phyloP scores from a whole-genome alignment of 2,797 vertebrate genomes.

The Paramormyrops hopkinsi region DNA sequence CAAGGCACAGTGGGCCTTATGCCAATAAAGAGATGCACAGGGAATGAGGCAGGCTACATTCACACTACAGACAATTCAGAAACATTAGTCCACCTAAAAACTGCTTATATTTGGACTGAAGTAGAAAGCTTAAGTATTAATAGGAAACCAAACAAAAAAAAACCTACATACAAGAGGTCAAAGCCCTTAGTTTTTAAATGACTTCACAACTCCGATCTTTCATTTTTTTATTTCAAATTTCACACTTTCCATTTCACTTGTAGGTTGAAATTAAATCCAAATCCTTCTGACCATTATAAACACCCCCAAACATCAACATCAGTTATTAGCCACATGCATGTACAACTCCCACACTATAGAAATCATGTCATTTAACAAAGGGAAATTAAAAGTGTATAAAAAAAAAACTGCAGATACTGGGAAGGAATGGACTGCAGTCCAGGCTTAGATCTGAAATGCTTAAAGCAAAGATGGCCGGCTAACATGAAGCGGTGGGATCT shows the following conservation, averaged over 20 bases:
- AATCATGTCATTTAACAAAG: slow-evolving; percentile 11
- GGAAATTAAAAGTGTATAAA: slow-evolving; percentile 5
- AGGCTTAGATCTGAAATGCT: neutral
- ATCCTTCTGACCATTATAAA: neutral
- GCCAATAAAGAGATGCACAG: neutral
- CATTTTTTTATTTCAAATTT: slow-evolving; percentile 15
- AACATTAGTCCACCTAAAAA: neutral
- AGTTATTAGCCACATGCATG: slow-evolving; percentile 11
- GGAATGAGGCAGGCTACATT: neutral
- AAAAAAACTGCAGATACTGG: neutral
- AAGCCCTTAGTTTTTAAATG: neutral
- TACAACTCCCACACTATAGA: slow-evolving; percentile 13
- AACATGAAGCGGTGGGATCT: neutral
- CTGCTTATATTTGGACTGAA: neutral
- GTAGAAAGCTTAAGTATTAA: neutral
- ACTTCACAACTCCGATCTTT: neutral
- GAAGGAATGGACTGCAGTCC: neutral
- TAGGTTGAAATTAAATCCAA: neutral
- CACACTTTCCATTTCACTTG: neutral
- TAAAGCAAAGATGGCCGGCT: neutral
- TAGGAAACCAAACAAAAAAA: neutral
- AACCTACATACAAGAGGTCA: neutral
- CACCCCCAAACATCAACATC: slow-evolving; percentile 6
- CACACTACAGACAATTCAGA: neutral
- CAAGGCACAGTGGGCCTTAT: neutral